Evolutionary conservation across 2,888 invertebrate genomes (phyloP).

Genomic region (Spialia ferax): DNA sequence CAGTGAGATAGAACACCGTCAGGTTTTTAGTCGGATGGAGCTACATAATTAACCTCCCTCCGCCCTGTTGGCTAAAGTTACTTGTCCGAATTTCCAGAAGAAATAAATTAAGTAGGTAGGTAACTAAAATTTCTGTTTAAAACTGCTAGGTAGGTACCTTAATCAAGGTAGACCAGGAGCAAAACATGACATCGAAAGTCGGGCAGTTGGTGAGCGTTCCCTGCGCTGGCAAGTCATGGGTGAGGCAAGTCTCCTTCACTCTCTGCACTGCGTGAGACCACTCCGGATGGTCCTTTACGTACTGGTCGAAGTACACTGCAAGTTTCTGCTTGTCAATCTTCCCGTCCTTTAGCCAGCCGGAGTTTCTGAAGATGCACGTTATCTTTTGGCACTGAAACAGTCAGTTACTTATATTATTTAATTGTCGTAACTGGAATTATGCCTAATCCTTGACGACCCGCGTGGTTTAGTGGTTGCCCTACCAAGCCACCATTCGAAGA

Average conservation of each 20-base stretch:
- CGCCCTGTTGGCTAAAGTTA: too few relatives aligned
- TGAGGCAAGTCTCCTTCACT: constrained; percentile 58
- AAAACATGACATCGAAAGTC: constrained; percentile 65
- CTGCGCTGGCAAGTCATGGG: constrained; percentile 57
- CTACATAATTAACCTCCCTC: too few relatives aligned
- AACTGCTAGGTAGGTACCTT: constrained; percentile 53
- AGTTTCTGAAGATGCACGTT: constrained; percentile 63
- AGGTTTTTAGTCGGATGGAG: too few relatives aligned
- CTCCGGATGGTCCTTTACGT: constrained; percentile 56
- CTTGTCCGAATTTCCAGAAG: too few relatives aligned
- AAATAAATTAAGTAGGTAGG: too few relatives aligned
- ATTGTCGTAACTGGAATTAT: too few relatives aligned
- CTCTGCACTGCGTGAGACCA: constrained; percentile 62
- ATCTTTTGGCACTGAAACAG: constrained; percentile 62
- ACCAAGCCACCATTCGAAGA: too few relatives aligned
- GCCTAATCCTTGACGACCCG: too few relatives aligned
- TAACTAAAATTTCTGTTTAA: constrained; percentile 16
- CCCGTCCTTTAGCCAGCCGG: constrained; percentile 59
- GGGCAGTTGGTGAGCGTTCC: constrained; percentile 65
- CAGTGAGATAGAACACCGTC: too few relatives aligned
- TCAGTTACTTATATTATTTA: too few relatives aligned
- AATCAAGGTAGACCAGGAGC: constrained; percentile 59
- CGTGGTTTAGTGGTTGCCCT: too few relatives aligned
- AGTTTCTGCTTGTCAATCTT: constrained; percentile 60
- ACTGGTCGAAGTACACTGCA: constrained; percentile 56